phyloP scores from a whole-genome alignment of 2,797 vertebrate species.

The Paramormyrops hopkinsi region DNA sequence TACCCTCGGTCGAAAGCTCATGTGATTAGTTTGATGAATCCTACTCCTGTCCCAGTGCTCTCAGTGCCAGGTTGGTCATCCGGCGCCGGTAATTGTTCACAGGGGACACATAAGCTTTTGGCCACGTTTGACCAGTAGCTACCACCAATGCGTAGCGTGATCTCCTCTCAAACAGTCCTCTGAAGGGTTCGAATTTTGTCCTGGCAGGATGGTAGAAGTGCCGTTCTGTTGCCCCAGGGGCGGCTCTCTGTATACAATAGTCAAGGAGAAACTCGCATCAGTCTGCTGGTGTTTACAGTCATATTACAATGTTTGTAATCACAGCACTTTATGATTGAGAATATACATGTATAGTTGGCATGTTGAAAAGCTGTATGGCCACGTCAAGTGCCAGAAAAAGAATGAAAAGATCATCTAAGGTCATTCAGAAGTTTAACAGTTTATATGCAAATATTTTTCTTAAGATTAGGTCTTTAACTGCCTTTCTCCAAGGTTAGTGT shows the following conservation, averaged over 20 bases:
- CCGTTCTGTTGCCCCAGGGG: not conserved
- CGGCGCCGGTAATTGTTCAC: not conserved
- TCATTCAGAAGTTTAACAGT: slow-evolving; percentile 51
- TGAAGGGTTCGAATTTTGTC: not conserved
- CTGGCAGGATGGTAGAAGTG: too few relatives aligned
- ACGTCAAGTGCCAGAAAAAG: slow-evolving; percentile 25
- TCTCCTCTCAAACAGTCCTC: slow-evolving; percentile 24
- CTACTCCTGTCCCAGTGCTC: slow-evolving; percentile 34
- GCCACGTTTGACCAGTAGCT: not conserved
- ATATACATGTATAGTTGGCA: not conserved
- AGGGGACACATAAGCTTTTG: not conserved
- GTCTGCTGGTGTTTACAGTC: not conserved
- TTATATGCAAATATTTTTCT: slow-evolving; percentile 42
- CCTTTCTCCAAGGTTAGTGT: slow-evolving; percentile 41
- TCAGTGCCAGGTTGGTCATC: not conserved
- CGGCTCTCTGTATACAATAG: too few relatives aligned
- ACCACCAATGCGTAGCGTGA: not conserved
- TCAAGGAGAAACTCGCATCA: too few relatives aligned
- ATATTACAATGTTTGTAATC: not conserved
- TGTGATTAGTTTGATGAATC: slow-evolving; percentile 20
- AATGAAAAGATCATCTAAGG: slow-evolving; percentile 43
- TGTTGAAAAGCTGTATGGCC: slow-evolving; percentile 35
- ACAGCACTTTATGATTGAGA: not conserved
- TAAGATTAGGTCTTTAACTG: slow-evolving; percentile 32
- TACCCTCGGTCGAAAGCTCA: not conserved